These are phyloP conservation scores for Gymnothorax reevesii DNA, from an alignment of 2,797 vertebrate species.

Conservation along the genomic window DNA sequence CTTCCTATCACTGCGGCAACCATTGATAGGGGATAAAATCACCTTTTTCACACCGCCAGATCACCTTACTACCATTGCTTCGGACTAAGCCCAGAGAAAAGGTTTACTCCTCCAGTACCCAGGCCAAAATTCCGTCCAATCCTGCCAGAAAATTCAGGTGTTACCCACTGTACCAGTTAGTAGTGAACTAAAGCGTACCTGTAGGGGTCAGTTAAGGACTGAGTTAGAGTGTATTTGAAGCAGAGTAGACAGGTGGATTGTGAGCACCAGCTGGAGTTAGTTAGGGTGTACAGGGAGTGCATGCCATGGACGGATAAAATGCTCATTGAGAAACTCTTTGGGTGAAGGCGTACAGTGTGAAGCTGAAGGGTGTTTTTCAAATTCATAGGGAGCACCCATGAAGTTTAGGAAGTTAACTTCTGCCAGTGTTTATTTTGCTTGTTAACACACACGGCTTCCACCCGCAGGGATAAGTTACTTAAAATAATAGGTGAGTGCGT, in stretches of 20 bases:
- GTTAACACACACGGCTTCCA: neutral
- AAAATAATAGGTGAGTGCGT: neutral
- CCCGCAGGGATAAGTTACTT: neutral
- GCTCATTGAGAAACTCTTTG: no score
- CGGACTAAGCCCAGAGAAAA: slow-evolving; percentile 13
- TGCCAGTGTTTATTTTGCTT: no score
- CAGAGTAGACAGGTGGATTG: neutral
- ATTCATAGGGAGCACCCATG: neutral
- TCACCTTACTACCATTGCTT: slow-evolving; percentile 46
- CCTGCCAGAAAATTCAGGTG: neutral
- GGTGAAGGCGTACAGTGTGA: neutral
- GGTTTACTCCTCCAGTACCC: slow-evolving; percentile 10
- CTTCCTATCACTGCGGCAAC: slow-evolving; percentile 67
- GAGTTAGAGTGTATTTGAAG: neutral
- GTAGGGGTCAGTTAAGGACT: neutral
- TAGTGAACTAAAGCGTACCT: neutral
- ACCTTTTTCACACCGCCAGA: slow-evolving; percentile 62
- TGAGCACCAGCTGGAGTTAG: neutral
- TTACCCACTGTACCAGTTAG: neutral
- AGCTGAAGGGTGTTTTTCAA: neutral
- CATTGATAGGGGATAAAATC: slow-evolving; percentile 62
- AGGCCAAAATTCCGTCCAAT: slow-evolving; percentile 1
- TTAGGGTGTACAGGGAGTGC: neutral
- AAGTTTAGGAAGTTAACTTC: neutral
- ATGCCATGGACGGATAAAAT: neutral